Percentiles rank a stretch among this genome's conserved stretches.
These are phyloP conservation scores for Oriolus oriolus DNA, from an alignment of 2,113 vertebrate species.

Conservation along the genomic window DNA sequence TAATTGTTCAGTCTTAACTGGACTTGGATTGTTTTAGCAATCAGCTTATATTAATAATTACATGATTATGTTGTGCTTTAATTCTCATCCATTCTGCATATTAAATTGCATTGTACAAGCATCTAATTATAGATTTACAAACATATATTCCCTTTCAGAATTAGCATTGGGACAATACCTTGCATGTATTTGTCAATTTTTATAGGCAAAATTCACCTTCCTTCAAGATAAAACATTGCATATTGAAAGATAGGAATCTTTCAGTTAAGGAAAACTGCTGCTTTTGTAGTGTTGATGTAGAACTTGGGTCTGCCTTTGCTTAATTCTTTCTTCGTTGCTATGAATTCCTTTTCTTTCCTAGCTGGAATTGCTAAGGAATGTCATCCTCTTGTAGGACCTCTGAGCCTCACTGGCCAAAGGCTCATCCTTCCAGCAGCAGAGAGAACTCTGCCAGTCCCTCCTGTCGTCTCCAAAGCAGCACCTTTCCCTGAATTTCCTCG, in stretches of 20 bases:
- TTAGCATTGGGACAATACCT: background rate
- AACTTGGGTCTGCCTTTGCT: background rate
- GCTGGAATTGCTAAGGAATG: background rate
- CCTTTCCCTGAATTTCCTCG: constrained; percentile 45
- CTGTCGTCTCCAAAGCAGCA: constrained; percentile 43
- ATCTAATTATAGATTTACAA: background rate
- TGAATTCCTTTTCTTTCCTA: background rate
- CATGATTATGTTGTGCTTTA: background rate
- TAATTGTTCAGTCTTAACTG: background rate
- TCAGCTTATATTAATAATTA: background rate
- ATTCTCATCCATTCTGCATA: background rate
- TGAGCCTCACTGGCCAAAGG: constrained; percentile 61
- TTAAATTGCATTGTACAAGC: background rate
- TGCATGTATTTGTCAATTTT: background rate
- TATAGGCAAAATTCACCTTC: background rate
- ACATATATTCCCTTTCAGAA: background rate
- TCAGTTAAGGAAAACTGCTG: background rate
- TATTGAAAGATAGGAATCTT: background rate
- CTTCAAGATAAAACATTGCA: background rate
- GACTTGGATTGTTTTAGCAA: background rate
- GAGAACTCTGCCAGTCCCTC: constrained; percentile 51
- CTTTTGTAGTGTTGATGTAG: background rate
- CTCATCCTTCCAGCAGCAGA: constrained; percentile 60
- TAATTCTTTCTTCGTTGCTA: background rate
- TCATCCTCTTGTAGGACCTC: constrained; percentile 44